Evolutionary conservation across 2,797 vertebrate genomes (phyloP).

Genomic region (Micropoecilia bifurca): DNA sequence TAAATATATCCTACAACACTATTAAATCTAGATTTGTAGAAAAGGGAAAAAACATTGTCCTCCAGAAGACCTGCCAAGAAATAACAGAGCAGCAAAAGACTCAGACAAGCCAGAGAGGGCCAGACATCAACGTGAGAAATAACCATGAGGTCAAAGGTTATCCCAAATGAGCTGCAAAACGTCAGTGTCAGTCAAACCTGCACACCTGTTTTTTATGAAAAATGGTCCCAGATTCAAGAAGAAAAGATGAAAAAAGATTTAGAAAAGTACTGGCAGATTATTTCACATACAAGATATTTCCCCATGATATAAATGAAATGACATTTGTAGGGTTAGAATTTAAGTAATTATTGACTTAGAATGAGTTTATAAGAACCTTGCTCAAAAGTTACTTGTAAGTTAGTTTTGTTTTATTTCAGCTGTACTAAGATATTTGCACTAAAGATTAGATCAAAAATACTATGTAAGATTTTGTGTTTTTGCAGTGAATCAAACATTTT

Average conservation of each 20-base stretch:
- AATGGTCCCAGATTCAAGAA: neutral
- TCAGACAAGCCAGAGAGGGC: neutral
- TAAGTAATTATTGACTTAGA: no score
- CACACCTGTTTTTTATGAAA: neutral
- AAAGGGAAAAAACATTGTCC: neutral
- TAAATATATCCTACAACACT: neutral
- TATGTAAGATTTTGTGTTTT: no score
- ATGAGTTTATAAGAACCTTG: no score
- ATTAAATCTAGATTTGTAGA: neutral
- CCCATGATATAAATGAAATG: no score
- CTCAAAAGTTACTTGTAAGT: no score
- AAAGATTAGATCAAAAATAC: no score
- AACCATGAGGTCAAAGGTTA: slow-evolving; percentile 5
- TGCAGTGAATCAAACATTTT: no score
- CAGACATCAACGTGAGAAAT: neutral
- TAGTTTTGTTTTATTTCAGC: no score
- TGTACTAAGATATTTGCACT: no score
- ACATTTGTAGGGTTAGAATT: no score
- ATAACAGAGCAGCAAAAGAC: neutral
- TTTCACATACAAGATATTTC: no score
- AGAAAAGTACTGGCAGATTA: neutral
- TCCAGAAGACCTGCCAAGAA: neutral
- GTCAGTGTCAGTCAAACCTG: neutral
- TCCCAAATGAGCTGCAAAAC: neutral
- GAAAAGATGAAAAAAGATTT: neutral